Conservation (phyloP, 2,888 invertebrate genomes). For the Trileptium ribeirensis region DNA sequence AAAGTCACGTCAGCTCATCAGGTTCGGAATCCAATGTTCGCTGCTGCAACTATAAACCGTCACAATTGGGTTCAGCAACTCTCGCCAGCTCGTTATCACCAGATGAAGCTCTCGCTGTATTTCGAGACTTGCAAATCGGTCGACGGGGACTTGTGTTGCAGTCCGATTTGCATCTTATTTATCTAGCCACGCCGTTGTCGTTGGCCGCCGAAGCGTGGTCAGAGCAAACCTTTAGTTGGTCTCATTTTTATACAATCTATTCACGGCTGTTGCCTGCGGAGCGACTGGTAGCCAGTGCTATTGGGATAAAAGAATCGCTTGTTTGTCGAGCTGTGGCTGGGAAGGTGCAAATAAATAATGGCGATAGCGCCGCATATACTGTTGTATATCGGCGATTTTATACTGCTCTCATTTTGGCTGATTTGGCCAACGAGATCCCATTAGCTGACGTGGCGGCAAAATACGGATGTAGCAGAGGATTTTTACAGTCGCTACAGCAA, state of each 20-base stretch:
- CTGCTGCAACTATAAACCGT: conserved; percentile 59
- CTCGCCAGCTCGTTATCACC: conserved; percentile 87
- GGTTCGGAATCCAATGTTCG: too few species aligned
- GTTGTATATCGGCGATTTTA: too few species aligned
- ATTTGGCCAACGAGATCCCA: conserved; percentile 81
- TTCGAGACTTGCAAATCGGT: conserved; percentile 80
- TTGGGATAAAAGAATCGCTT: too few species aligned
- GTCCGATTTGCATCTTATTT: conserved; percentile 87
- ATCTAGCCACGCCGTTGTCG: conserved; percentile 64
- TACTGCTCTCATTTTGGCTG: conserved; percentile 77
- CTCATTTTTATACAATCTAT: too few species aligned
- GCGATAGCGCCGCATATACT: neutral
- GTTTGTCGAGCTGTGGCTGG: too few species aligned
- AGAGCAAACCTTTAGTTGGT: conserved; percentile 25
- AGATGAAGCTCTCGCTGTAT: conserved; percentile 78
- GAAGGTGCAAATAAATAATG: too few species aligned
- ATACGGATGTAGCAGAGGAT: conserved; percentile 77
- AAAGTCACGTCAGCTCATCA: too few species aligned
- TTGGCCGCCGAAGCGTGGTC: neutral
- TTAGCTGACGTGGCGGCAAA: conserved; percentile 71
- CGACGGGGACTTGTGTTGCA: conserved; percentile 82
- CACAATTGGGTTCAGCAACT: conserved; percentile 83
- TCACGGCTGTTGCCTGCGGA: conserved; percentile 12
- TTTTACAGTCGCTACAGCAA: conserved; percentile 86
- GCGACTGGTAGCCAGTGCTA: too few species aligned